Evolutionary conservation across 64 coral and sea anemone genomes (phyloP).

Genomic region (Cladopsammia gracilis): DNA sequence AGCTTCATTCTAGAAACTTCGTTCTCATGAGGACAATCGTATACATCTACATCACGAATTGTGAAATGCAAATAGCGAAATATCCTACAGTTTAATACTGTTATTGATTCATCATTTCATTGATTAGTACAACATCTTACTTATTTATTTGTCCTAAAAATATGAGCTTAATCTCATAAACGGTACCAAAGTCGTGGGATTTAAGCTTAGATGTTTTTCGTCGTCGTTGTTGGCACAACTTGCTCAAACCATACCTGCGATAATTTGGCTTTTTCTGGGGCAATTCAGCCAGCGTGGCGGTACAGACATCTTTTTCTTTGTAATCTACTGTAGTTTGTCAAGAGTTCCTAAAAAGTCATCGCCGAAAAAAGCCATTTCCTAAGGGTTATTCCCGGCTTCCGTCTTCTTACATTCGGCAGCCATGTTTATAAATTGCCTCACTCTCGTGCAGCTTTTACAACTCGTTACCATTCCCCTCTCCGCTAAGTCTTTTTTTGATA

Average conservation of each 20-base stretch:
- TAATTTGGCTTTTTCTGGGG: constrained; percentile 93
- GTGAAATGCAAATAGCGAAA: too few relatives aligned
- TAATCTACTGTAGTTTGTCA: not conserved
- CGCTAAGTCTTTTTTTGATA: not conserved
- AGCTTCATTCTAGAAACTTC: too few relatives aligned
- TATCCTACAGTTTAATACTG: too few relatives aligned
- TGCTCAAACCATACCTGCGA: constrained; percentile 75
- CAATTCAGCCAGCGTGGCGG: constrained; percentile 95
- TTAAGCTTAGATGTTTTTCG: not conserved
- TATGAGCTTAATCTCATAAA: too few relatives aligned
- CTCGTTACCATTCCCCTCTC: not conserved
- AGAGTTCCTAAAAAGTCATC: not conserved
- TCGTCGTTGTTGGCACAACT: not conserved
- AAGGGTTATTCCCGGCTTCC: not conserved
- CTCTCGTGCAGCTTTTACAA: not conserved
- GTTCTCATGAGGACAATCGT: too few relatives aligned
- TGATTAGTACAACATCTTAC: too few relatives aligned
- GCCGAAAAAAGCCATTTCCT: not conserved
- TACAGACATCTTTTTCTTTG: constrained; percentile 76
- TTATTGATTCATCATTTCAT: too few relatives aligned
- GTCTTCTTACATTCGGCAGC: constrained; percentile 19
- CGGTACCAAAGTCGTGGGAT: too few relatives aligned
- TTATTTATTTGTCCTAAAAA: too few relatives aligned
- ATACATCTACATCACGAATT: too few relatives aligned
- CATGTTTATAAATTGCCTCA: constrained; percentile 41